Conservation (phyloP, 2,888 invertebrate species). For the Philopedon plagiatum region DNA sequence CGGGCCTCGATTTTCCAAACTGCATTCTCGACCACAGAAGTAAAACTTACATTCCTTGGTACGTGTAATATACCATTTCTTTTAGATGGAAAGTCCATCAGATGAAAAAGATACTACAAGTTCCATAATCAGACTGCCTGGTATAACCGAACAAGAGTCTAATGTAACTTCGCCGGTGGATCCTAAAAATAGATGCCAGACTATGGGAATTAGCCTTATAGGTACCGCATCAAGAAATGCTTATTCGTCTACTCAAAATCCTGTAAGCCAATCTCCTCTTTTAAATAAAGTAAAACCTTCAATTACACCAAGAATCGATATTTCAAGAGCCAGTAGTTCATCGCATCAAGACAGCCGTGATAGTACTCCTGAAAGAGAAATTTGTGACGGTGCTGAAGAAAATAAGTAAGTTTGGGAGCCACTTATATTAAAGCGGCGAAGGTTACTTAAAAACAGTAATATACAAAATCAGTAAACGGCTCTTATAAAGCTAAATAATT, state of each 20-base stretch:
- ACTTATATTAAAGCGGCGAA: too few relatives aligned
- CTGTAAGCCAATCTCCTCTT: constrained; percentile 40
- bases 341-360: constrained; percentile 90
- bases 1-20: too few relatives aligned
- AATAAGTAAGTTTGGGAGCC: constrained; percentile 56
- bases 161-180: constrained; percentile 23
- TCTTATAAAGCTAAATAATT: too few relatives aligned
- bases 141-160: constrained; percentile 38
- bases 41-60: too few relatives aligned
- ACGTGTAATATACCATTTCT: not conserved
- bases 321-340: constrained; percentile 90
- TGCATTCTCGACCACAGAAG: too few relatives aligned
- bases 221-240: constrained; percentile 25
- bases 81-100: constrained; percentile 46
- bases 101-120: constrained; percentile 37
- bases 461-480: too few relatives aligned
- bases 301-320: constrained; percentile 88
- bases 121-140: constrained; percentile 38
- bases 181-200: constrained; percentile 1
- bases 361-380: constrained; percentile 87
- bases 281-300: constrained; percentile 70
- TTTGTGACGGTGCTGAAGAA: constrained; percentile 68
- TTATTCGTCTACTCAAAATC: constrained; percentile 13
- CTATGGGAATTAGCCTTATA: constrained; percentile 32
- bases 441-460: too few relatives aligned